phyloP scores from a whole-genome alignment of 2,113 vertebrate genomes.

The Ciconia boyciana region DNA sequence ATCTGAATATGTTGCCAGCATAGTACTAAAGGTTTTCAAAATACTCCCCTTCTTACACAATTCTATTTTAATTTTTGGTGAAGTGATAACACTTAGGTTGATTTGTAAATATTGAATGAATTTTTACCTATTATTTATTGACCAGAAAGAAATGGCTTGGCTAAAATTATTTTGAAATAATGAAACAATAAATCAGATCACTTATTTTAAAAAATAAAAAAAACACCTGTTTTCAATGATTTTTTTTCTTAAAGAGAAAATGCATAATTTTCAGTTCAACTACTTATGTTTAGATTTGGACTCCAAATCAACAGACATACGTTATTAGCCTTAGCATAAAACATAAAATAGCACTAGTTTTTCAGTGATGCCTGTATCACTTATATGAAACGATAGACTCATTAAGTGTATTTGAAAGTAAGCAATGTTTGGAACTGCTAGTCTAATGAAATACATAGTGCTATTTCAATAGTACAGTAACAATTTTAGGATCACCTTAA shows the following conservation, averaged over 20 bases:
- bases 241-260: neutral
- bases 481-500: neutral
- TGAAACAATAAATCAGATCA: fast-evolving
- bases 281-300: neutral
- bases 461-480: neutral
- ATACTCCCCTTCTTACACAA: neutral
- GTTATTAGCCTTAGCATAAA: neutral
- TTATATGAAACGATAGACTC: neutral
- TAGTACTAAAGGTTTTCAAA: neutral
- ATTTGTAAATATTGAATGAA: neutral
- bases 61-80: neutral
- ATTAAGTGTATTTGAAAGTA: neutral
- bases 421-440: neutral
- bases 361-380: neutral
- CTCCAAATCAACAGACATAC: neutral
- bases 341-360: neutral
- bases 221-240: neutral
- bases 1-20: neutral
- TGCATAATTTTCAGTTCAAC: neutral
- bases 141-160: neutral
- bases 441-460: neutral
- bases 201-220: neutral
- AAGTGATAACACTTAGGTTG: neutral
- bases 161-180: neutral
- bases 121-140: neutral